Evolutionary conservation across 2,797 vertebrate genomes (phyloP).

Genomic region (Rhyacichthys aspro): DNA sequence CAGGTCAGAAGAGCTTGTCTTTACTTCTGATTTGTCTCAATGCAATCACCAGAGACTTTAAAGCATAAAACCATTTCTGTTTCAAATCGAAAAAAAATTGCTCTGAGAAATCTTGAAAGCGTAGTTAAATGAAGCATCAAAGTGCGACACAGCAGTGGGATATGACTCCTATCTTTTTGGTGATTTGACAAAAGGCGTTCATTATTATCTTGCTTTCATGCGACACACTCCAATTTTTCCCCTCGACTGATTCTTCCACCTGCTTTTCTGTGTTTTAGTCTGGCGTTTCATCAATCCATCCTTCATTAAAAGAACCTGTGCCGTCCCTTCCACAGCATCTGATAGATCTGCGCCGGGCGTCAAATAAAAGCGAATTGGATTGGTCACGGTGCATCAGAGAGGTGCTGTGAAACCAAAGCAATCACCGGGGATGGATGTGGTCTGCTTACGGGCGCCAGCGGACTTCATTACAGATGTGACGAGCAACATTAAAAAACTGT

Average conservation of each 20-base stretch:
- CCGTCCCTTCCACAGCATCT: constrained; percentile 31
- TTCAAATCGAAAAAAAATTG: constrained; percentile 30
- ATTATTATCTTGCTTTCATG: constrained; percentile 40
- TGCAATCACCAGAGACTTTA: constrained; percentile 2
- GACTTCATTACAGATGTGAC: constrained; percentile 36
- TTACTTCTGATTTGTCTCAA: constrained; percentile 5
- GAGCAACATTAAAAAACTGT: constrained; percentile 27
- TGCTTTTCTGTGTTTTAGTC: not conserved
- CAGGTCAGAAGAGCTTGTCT: constrained; percentile 3
- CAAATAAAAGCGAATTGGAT: constrained; percentile 50
- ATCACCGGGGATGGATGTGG: constrained; percentile 45
- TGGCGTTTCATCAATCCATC: constrained; percentile 35
- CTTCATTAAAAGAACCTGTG: constrained; percentile 58
- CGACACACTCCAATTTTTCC: constrained; percentile 18
- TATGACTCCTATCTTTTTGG: constrained; percentile 3
- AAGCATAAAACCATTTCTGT: constrained; percentile 24
- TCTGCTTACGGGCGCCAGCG: constrained; percentile 20
- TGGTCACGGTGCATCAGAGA: constrained; percentile 36
- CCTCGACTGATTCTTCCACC: too few relatives aligned
- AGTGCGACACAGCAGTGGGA: constrained; percentile 8
- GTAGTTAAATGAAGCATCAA: constrained; percentile 29
- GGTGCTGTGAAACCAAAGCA: constrained; percentile 38
- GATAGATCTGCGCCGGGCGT: constrained; percentile 52
- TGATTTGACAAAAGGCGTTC: constrained; percentile 32
- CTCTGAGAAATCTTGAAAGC: constrained; percentile 16